A percentile compares a stretch with the other conserved stretches of the same genome.
phyloP scores from a whole-genome alignment of 2,888 invertebrate species.

The Nebria salina region DNA sequence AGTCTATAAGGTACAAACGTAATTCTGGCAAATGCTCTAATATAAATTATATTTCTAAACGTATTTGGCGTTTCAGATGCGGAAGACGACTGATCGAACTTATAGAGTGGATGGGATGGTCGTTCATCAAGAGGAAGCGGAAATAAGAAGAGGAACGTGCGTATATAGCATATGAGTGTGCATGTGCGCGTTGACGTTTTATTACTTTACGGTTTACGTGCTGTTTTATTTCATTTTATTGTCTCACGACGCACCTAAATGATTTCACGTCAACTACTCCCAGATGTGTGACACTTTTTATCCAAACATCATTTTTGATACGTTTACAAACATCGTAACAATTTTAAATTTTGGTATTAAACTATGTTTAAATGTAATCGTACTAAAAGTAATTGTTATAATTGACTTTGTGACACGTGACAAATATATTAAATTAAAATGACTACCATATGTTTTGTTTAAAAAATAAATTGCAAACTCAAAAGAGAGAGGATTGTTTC shows the following conservation, averaged over 20 bases:
- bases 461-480: background rate
- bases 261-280: no score
- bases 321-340: no score
- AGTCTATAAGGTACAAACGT: background rate
- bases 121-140: constrained; percentile 1
- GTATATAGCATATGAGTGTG: constrained; percentile 8
- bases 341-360: background rate
- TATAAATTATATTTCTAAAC: background rate
- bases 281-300: no score
- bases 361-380: background rate
- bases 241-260: background rate
- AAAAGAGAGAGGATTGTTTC: background rate
- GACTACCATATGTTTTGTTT: background rate
- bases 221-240: background rate
- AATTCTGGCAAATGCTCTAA: background rate
- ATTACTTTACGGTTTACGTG: background rate
- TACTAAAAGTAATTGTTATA: background rate
- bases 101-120: background rate
- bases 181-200: background rate
- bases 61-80: constrained; percentile 14
- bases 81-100: background rate
- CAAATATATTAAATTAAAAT: background rate
- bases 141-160: constrained; percentile 6
- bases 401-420: background rate
- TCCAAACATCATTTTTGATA: no score